Percentiles rank a stretch among this genome's conserved stretches.
phyloP scores from a whole-genome alignment of 1,140 invertebrate genomes.

The Potamilus streckersoni region DNA sequence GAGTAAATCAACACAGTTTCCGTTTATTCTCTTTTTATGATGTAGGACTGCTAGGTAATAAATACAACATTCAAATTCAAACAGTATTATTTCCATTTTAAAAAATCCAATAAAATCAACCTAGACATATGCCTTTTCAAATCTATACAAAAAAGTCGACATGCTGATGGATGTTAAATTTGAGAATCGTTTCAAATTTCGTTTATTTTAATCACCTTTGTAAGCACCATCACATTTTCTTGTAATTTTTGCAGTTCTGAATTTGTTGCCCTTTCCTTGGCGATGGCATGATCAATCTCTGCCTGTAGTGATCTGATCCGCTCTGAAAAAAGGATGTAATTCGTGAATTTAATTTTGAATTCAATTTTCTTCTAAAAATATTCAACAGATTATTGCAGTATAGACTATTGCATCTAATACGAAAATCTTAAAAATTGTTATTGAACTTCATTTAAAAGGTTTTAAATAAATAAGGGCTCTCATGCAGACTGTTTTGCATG shows the following conservation, averaged over 20 bases:
- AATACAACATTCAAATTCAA: background rate
- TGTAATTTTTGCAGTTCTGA: slow-evolving; percentile 75
- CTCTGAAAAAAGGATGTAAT: slow-evolving; percentile 57
- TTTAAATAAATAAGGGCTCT: too few species aligned
- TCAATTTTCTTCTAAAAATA: background rate
- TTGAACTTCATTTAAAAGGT: too few species aligned
- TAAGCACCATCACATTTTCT: slow-evolving; percentile 84
- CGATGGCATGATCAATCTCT: slow-evolving; percentile 80
- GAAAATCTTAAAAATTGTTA: too few species aligned
- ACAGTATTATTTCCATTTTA: background rate
- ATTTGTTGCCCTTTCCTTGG: slow-evolving; percentile 78
- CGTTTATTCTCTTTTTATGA: too few species aligned
- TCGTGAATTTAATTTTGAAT: background rate
- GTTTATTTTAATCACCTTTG: slow-evolving; percentile 75
- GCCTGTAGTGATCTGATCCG: slow-evolving; percentile 73
- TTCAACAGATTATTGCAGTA: background rate
- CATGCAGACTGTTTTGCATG: too few species aligned
- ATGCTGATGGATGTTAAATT: too few species aligned
- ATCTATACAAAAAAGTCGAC: background rate
- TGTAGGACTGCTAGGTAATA: background rate
- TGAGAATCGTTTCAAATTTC: too few species aligned
- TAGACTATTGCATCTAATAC: background rate
- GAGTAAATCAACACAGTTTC: too few species aligned
- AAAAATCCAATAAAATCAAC: background rate
- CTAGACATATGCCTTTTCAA: background rate